Base-by-base conservation (phyloP, 1,140 invertebrate genomes). In the Caerostris extrusa region DNA sequence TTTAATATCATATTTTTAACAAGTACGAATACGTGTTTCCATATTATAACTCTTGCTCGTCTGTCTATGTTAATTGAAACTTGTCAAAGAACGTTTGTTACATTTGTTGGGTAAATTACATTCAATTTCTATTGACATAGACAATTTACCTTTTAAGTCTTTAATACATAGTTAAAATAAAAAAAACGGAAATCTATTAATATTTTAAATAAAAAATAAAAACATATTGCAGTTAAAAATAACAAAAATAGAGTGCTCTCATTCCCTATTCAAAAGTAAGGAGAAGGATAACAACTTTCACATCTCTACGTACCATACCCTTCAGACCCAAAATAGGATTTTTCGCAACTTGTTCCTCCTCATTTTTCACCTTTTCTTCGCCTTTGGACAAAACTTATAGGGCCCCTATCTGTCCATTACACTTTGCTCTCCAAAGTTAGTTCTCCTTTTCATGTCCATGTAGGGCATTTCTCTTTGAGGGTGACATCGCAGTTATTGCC, bases 301-400 rank as follows among this genome's bases (percentile, higher is more conserved):
- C 53, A 10, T 77, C 7, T 77, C 34, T 12, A 77, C 17, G 34
- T 12, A 67, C 3, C 17, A 67, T n/a, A 67, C 0, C 61, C n/a
- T 67, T 67, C 12, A 67, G 2, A 67, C 14, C 5, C 12, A 77
- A 77, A 77, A 77, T 77, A 50, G 71, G 19, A 53, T 50, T 77
- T 77, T 77, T 12, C 34, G 14, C 34, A 77, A 5, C 12, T 4
- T 8, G 50, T 50, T 53, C 71, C 12, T 50, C 14, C 71, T 77
- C 71, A 77, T 77, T 77, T 77, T 77, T 77, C 71, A 77, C 19
- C 71, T 77, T 77, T 77, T 77, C 71, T 53, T 53, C 34, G 3
- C 34, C 53, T 5, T 50, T 77, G 34, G 71, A 77, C 71, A 77
- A 50, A 34, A 50, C 71, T 50, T 34, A 77, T 8, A 77, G 19